These are phyloP conservation scores for Mimas tiliae DNA, from an alignment of 2,888 invertebrate genomes.

Conservation along the genomic window DNA sequence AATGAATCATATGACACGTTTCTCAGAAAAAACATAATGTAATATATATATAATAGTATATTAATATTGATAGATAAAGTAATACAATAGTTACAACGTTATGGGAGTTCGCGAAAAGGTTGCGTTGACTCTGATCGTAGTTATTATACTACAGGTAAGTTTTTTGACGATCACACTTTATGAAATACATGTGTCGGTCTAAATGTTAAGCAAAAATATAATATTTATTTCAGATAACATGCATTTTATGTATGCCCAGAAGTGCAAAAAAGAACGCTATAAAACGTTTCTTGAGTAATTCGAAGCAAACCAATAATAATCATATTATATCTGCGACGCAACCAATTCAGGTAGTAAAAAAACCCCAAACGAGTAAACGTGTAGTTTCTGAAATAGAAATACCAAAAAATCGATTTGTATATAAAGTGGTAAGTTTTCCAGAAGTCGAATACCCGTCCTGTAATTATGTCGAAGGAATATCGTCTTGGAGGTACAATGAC, in stretches of 20 bases:
- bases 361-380: neutral
- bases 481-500: slow-evolving; percentile 30
- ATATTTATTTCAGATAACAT: slow-evolving; percentile 50
- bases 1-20: slow-evolving; percentile 40
- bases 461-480: slow-evolving; percentile 31
- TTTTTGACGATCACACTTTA: slow-evolving; percentile 1
- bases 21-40: slow-evolving; percentile 32
- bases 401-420: slow-evolving; percentile 35
- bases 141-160: slow-evolving; percentile 55
- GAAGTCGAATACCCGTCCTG: slow-evolving; percentile 53
- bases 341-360: slow-evolving; percentile 4
- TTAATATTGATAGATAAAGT: slow-evolving; percentile 40
- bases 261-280: slow-evolving; percentile 36
- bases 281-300: slow-evolving; percentile 31
- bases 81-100: slow-evolving; percentile 40
- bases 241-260: slow-evolving; percentile 47
- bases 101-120: slow-evolving; percentile 64
- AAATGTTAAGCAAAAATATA: slow-evolving; percentile 15
- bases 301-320: neutral
- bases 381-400: slow-evolving; percentile 25
- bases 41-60: slow-evolving; percentile 35
- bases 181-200: neutral
- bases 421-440: slow-evolving; percentile 54
- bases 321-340: neutral
- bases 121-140: slow-evolving; percentile 46